A percentile compares a stretch with the other conserved stretches of the same genome.
These are phyloP conservation scores for Heliconius sara DNA, from an alignment of 2,888 invertebrate genomes.

Conservation along the genomic window DNA sequence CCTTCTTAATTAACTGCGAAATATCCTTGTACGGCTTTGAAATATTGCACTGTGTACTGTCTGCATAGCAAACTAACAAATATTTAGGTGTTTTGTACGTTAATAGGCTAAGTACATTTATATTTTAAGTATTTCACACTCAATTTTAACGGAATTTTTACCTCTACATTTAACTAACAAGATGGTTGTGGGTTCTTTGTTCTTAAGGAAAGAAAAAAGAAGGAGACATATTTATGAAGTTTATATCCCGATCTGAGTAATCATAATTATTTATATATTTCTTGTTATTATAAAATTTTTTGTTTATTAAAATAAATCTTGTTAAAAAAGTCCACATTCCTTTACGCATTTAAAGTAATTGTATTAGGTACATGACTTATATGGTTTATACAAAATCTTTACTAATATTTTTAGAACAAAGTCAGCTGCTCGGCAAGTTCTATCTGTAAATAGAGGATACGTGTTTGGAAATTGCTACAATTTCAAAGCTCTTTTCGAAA, in stretches of 20 bases:
- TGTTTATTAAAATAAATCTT: background rate
- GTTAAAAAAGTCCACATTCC: background rate
- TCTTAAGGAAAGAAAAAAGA: too few species aligned
- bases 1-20: constrained; percentile 39
- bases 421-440: background rate
- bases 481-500: constrained; percentile 22
- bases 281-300: background rate
- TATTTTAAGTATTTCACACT: background rate
- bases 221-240: background rate
- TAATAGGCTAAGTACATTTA: background rate
- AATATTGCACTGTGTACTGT: constrained; percentile 20
- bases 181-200: too few species aligned
- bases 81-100: background rate
- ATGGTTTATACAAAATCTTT: too few species aligned
- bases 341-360: background rate
- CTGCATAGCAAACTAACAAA: constrained; percentile 17
- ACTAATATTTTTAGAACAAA: background rate
- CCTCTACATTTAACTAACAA: too few species aligned
- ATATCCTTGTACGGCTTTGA: constrained; percentile 38
- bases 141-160: background rate
- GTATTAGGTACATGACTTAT: too few species aligned
- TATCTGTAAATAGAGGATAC: background rate
- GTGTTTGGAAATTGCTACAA: constrained; percentile 7
- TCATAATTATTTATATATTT: background rate
- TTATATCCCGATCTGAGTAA: background rate